phyloP scores from a whole-genome alignment of 2,113 vertebrate species.

The Stomatorhinus ivindoensis region DNA sequence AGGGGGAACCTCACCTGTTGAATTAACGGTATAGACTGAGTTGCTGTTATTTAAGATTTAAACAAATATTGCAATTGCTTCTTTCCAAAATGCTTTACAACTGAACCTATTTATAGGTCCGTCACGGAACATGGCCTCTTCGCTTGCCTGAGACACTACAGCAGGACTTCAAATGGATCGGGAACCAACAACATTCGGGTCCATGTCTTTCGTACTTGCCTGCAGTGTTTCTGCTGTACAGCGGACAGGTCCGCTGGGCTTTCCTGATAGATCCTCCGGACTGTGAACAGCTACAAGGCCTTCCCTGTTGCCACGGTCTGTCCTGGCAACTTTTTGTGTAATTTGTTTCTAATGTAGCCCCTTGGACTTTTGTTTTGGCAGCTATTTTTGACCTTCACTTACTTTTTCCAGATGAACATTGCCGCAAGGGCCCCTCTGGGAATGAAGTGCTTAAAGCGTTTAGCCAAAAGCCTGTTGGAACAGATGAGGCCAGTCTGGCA shows the following conservation, averaged over 20 bases:
- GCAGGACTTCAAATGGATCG: not conserved
- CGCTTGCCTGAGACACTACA: not conserved
- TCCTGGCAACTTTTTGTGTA: conserved; percentile 1
- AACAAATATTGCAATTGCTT: not conserved
- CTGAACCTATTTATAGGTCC: not conserved
- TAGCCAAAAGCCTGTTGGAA: conserved; percentile 6
- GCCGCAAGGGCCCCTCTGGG: not conserved
- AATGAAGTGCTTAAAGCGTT: not conserved
- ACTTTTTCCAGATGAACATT: not conserved
- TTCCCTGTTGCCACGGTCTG: not conserved
- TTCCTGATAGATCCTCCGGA: not conserved
- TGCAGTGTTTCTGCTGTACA: not conserved
- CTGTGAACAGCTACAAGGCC: not conserved
- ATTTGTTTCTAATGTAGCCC: conserved; percentile 12
- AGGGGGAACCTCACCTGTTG: not conserved
- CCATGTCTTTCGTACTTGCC: not conserved
- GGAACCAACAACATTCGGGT: not conserved
- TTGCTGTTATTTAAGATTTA: not conserved
- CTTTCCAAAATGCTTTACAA: not conserved
- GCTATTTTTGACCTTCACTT: conserved; percentile 6
- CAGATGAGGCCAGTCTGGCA: not conserved
- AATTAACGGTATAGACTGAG: not conserved
- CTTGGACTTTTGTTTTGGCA: not conserved
- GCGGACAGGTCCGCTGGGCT: not conserved
- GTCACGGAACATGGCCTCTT: not conserved